A percentile compares a stretch with the other conserved stretches of the same genome.
These are phyloP conservation scores for Dicyrtoma fusca DNA, from an alignment of 2,888 invertebrate species.

Conservation along the genomic window DNA sequence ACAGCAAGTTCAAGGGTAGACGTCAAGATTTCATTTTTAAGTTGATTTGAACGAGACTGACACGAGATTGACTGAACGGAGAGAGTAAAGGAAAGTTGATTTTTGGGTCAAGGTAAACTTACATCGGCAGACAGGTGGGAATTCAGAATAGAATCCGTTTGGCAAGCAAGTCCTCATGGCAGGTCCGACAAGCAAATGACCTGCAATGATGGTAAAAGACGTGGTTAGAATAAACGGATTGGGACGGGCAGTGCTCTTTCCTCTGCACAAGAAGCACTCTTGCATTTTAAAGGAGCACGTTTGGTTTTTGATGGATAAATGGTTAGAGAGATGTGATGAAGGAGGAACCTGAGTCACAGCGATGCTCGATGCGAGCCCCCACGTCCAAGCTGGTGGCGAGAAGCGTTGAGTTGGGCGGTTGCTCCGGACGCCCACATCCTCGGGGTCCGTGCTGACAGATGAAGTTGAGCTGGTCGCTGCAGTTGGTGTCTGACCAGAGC, in stretches of 20 bases:
- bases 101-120: no score
- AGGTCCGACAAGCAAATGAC: slow-evolving; percentile 85
- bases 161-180: slow-evolving; percentile 80
- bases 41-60: no score
- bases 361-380: slow-evolving; percentile 80
- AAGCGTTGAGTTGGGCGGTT: slow-evolving; percentile 91
- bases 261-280: no score
- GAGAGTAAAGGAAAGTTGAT: no score
- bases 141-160: slow-evolving; percentile 91
- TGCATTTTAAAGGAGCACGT: no score
- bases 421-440: slow-evolving; percentile 88
- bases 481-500: slow-evolving; percentile 93
- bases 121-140: slow-evolving; percentile 92
- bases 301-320: no score
- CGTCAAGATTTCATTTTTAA: no score
- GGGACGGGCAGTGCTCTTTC: no score
- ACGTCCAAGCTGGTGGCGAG: slow-evolving; percentile 75
- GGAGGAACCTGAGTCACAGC: slow-evolving; percentile 69
- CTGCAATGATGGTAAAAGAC: no score
- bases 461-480: slow-evolving; percentile 79
- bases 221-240: no score
- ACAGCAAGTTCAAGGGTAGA: no score
- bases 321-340: neutral
- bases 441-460: slow-evolving; percentile 93
- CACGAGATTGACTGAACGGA: no score